Base-by-base conservation (phyloP, 2,888 invertebrate species). In the Troglohyphantes excavatus region DNA sequence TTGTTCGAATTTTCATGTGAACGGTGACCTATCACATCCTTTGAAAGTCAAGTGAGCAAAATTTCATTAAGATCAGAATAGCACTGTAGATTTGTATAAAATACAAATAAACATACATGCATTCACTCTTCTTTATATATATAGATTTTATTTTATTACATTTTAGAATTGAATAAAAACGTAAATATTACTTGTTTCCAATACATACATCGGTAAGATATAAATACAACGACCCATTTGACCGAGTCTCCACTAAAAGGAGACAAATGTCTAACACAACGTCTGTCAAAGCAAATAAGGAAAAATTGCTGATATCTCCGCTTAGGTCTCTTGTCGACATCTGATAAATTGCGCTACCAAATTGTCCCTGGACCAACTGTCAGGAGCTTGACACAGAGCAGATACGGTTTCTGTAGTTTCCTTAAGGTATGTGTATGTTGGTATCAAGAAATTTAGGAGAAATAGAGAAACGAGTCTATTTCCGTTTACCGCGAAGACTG, bases 331-430 rank as follows among this genome's bases (percentile, higher is more conserved):
- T 72, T 82, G 82, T 82, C 68, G 72, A 61, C 61, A 61, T 46
- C 70, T 82, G 72, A 82, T 82, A 72, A 46, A 82, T 82, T 70
- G 39, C 61, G 72, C n/a, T 33, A 21, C 82, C 21, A 82, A 82
- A 68, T 82, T 61, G 82, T 61, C 61, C 23, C 27, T 19, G 82
- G 82, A n/a, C 72, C 21, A 17, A 17, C 29, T 68, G 79, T 68
- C 79, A 68, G n/a, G 19, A 21, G n/a, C n/a, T 5, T 29, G 79
- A 81, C 53, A 26, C 23, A 53, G 19, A 27, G 43, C 67, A 53
- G 21, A 3, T 27, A 29, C 46, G n/a, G 5, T 2, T 17, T 23
- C 33, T 3, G 68, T 39, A 29, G 39, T 75, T 78, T 63, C 78
- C 78, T 26, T 19, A 43, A 65, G 33, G 78, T 43, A 19, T 33